phyloP scores from a whole-genome alignment of 2,113 vertebrate species.

The Oriolus oriolus region DNA sequence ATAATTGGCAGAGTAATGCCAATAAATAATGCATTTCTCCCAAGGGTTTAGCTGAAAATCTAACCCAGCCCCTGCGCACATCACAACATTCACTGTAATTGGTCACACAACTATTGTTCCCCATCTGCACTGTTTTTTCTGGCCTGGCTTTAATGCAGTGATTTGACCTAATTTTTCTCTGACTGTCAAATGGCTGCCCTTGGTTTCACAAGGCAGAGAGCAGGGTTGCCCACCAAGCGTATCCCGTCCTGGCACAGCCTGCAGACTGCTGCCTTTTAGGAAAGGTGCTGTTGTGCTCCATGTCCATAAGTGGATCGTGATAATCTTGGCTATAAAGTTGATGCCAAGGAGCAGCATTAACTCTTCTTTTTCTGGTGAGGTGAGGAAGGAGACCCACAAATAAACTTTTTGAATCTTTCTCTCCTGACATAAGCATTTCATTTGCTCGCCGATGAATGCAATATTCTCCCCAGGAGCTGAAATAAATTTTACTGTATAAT shows the following conservation, averaged over 20 bases:
- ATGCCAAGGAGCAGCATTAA: background rate
- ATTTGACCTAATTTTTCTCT: conserved; percentile 1
- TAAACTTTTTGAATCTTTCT: background rate
- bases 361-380: background rate
- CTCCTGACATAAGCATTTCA: background rate
- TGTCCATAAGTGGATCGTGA: background rate
- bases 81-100: background rate
- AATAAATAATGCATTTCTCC: background rate
- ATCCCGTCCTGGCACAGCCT: background rate
- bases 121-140: background rate
- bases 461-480: background rate
- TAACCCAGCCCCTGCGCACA: background rate
- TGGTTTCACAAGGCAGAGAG: background rate
- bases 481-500: background rate
- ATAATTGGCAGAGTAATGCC: background rate
- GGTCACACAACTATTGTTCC: background rate
- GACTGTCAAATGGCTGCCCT: background rate
- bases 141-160: background rate
- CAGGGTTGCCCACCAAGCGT: background rate
- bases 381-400: background rate
- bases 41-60: background rate
- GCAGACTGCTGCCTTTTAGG: background rate
- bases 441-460: background rate
- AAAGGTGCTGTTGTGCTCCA: background rate
- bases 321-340: background rate